Evolutionary conservation across 2,113 vertebrate species (phyloP), one percentile per base, ranked within the genome.

Genomic region (Pungitius pungitius): DNA sequence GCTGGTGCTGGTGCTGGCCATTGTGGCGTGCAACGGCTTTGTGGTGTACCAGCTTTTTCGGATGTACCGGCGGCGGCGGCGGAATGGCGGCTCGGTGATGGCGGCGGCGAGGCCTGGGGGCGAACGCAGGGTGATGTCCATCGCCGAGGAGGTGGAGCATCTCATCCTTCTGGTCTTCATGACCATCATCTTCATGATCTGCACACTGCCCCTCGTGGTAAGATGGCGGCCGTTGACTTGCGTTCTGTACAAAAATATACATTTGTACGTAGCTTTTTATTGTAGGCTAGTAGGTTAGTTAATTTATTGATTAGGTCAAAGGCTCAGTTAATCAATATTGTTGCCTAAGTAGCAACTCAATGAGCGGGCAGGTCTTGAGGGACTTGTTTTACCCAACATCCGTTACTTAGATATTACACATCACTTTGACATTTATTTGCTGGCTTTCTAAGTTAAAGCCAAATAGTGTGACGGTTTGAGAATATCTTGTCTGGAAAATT

Each of bases 181-280:
- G 95, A 98, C 97, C 55, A 92, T 95, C 90, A 95, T 93, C 88
- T 98, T 99, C 55, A 93, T 95, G 71, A 88, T 97, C 84, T 99
- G 97, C 88, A 97, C 96, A 0, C 75, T 98, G 83, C 98, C 98
- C 0, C 92, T 99, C 71, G 94, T 96, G 87, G 98, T 99, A 94
- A 97, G 97, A 93, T 58, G 37, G 27, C 58, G 13, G 20, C 22
- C 18, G 0, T 40, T 24, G 1, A 49, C 67, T 42, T 47, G 1
- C 14, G 0, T 22, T 17, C 7, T 14, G 1, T 47, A 6, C 33
- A 35, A 4, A 47, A 35, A 35, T 8, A 39, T 2, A 57, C 52
- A n/a, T 30, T 26, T 11, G 14, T 11, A 10, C 6, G 17, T 20
- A 51, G 33, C 51, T 56, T 65, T 69, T 35, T 35, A 5, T 35